Conservation (phyloP, 2,888 invertebrate species). For the Elysia crispata region DNA sequence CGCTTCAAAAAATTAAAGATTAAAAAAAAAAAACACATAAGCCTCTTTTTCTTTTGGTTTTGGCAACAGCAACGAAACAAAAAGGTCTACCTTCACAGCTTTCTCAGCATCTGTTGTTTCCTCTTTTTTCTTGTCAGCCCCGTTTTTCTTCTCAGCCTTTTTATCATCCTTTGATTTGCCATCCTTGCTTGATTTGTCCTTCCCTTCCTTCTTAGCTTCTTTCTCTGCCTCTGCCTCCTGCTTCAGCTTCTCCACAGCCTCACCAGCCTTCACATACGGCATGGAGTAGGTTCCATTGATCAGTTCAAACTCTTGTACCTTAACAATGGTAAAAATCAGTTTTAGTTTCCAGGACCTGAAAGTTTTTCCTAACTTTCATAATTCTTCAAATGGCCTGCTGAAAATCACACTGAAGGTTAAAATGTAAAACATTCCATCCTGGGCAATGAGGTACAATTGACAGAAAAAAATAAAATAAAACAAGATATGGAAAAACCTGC, state of each 20-base stretch:
- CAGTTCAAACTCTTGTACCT: conserved; percentile 98
- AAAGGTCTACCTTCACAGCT: conserved; percentile 12
- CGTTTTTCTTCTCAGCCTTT: conserved; percentile 58
- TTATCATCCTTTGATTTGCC: conserved; percentile 47
- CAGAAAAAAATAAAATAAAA: too few species aligned
- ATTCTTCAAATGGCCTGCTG: too few species aligned
- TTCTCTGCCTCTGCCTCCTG: conserved; percentile 61
- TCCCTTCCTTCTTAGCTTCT: conserved; percentile 49
- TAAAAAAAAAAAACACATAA: conserved; percentile 12
- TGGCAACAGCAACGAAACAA: too few species aligned
- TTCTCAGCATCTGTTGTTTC: conserved; percentile 53
- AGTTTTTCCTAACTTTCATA: too few species aligned
- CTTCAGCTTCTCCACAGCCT: conserved; percentile 81
- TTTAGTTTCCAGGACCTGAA: too few species aligned
- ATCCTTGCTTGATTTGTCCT: conserved; percentile 37
- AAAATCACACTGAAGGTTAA: too few species aligned
- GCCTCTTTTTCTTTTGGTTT: background rate
- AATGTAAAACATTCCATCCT: too few species aligned
- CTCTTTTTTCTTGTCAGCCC: conserved; percentile 75
- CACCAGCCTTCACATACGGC: conserved; percentile 81
- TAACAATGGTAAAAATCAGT: too few species aligned
- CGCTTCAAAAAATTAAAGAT: too few species aligned
- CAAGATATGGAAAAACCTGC: too few species aligned
- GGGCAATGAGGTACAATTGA: too few species aligned
- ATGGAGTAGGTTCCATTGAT: conserved; percentile 98